phyloP scores from a whole-genome alignment of 1,140 invertebrate genomes.

The Nixonia krombeini region DNA sequence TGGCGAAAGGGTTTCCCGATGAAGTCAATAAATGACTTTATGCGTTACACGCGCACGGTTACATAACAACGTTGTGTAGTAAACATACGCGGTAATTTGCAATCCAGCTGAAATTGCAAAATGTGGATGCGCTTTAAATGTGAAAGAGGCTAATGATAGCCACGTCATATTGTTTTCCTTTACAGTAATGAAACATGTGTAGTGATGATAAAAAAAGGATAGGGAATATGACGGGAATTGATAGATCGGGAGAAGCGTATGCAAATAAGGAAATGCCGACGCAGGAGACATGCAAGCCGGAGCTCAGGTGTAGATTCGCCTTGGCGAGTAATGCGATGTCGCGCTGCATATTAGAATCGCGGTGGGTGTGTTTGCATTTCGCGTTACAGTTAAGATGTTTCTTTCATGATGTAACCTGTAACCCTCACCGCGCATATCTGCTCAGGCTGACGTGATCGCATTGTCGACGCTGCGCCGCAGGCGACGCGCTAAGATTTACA shows the following conservation, averaged over 20 bases:
- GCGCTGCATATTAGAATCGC: conserved; percentile 43
- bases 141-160: too few species aligned
- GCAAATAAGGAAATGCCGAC: neutral
- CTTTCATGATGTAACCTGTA: conserved; percentile 49
- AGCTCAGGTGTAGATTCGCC: conserved; percentile 23
- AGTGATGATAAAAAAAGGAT: too few species aligned
- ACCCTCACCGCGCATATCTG: neutral
- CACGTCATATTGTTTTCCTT: neutral
- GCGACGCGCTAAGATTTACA: neutral
- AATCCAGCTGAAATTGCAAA: too few species aligned
- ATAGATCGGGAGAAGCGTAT: neutral
- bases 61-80: too few species aligned
- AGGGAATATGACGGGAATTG: too few species aligned
- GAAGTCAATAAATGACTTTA: conserved; percentile 4
- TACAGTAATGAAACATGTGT: neutral
- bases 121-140: too few species aligned
- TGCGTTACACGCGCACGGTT: neutral
- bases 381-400: conserved; percentile 56
- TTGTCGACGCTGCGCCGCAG: neutral
- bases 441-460: neutral
- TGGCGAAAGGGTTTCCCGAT: conserved; percentile 2
- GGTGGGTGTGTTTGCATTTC: conserved; percentile 42
- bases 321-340: conserved; percentile 35
- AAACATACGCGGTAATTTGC: conserved; percentile 5
- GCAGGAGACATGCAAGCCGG: conserved; percentile 44